Percentiles rank a stretch among this genome's conserved stretches.
These are phyloP conservation scores for Gortyna flavago DNA, from an alignment of 2,888 invertebrate species.

Conservation along the genomic window DNA sequence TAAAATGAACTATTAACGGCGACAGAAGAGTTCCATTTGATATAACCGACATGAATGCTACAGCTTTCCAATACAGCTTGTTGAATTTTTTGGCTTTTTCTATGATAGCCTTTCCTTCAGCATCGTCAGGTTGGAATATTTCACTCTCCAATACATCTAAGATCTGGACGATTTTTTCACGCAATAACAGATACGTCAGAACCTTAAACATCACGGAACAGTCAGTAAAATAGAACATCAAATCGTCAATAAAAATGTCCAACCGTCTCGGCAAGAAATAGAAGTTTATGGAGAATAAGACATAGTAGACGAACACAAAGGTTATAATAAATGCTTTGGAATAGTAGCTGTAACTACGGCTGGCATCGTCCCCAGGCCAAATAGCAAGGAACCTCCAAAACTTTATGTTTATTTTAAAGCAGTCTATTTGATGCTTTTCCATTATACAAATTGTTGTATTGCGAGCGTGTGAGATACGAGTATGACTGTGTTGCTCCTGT, in stretches of 20 bases:
- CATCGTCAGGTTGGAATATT: slow-evolving; percentile 72
- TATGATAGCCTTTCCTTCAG: slow-evolving; percentile 68
- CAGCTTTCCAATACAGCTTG: slow-evolving; percentile 73
- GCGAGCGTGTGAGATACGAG: slow-evolving; percentile 25
- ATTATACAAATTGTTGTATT: slow-evolving; percentile 49
- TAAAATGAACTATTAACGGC: slow-evolving; percentile 71
- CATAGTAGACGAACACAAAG: slow-evolving; percentile 68
- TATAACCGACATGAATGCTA: slow-evolving; percentile 68
- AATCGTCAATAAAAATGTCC: slow-evolving; percentile 75
- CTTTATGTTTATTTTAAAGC: slow-evolving; percentile 74
- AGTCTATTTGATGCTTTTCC: slow-evolving; percentile 73
- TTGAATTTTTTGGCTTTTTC: slow-evolving; percentile 73
- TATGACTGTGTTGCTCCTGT: slow-evolving; percentile 20
- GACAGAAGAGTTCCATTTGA: slow-evolving; percentile 67
- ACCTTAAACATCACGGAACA: slow-evolving; percentile 73
- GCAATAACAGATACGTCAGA: slow-evolving; percentile 72
- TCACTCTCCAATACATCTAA: slow-evolving; percentile 74
- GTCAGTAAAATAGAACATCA: slow-evolving; percentile 78
- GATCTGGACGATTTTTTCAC: slow-evolving; percentile 68
- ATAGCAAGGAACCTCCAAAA: slow-evolving; percentile 77
- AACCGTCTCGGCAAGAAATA: slow-evolving; percentile 73
- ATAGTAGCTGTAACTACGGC: slow-evolving; percentile 69
- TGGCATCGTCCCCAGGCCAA: slow-evolving; percentile 64
- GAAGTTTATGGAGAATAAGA: slow-evolving; percentile 73
- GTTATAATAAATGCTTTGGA: slow-evolving; percentile 65